A percentile compares a stretch with the other conserved stretches of the same genome.
Evolutionary conservation across 2,888 invertebrate species (phyloP).

Genomic region (Limnephilus marmoratus): DNA sequence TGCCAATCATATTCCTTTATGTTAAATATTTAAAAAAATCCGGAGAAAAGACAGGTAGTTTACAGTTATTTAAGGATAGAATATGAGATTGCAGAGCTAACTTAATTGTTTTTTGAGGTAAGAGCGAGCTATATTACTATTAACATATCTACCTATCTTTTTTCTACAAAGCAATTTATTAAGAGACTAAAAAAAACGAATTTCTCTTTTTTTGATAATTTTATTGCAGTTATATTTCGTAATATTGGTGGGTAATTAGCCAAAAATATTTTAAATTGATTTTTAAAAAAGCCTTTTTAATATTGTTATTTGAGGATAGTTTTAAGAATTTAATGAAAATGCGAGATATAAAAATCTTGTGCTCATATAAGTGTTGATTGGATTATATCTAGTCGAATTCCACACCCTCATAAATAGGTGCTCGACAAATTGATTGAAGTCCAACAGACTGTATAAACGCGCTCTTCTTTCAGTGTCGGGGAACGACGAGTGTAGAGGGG

Average conservation of each 20-base stretch:
- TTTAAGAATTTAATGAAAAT: background rate
- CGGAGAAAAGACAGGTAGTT: slow-evolving; percentile 33
- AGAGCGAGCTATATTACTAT: background rate
- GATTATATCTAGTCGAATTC: slow-evolving; percentile 14
- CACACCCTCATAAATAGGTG: slow-evolving; percentile 11
- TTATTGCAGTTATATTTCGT: background rate
- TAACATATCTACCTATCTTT: no score
- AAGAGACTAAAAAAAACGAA: background rate
- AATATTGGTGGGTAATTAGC: no score
- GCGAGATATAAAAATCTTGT: background rate
- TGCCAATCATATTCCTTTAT: slow-evolving; percentile 64
- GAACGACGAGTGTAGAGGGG: background rate
- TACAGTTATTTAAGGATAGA: slow-evolving; percentile 23
- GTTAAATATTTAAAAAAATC: background rate
- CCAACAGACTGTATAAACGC: slow-evolving; percentile 54
- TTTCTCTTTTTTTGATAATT: background rate
- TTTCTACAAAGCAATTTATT: no score
- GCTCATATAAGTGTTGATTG: background rate
- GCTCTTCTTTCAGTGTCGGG: slow-evolving; percentile 31
- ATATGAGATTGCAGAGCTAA: background rate
- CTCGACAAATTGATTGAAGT: slow-evolving; percentile 57
- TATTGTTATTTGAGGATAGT: background rate
- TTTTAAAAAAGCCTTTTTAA: no score
- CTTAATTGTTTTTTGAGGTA: background rate
- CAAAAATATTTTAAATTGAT: no score